These are phyloP conservation scores for Cantharis flavilabris DNA, from an alignment of 2,888 invertebrate species.

Conservation along the genomic window DNA sequence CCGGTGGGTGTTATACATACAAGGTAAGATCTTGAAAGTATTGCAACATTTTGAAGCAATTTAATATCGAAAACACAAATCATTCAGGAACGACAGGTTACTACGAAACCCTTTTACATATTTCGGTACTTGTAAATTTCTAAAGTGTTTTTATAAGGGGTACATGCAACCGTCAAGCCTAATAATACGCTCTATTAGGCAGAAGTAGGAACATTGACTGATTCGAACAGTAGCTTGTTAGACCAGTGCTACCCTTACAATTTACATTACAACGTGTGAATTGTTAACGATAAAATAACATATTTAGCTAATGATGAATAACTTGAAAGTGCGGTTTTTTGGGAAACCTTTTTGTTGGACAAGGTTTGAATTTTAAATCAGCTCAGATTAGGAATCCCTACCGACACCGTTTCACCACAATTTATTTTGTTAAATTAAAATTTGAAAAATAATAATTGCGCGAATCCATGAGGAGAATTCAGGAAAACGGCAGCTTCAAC, in stretches of 20 bases:
- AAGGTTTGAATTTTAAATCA: not conserved
- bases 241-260: conserved; percentile 6
- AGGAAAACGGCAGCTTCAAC: too few species aligned
- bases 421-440: too few species aligned
- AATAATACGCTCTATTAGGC: conserved; percentile 31
- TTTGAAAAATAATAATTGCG: too few species aligned
- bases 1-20: not conserved
- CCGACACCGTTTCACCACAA: too few species aligned
- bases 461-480: too few species aligned
- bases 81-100: not conserved
- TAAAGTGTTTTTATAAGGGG: conserved; percentile 27
- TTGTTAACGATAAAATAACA: conserved; percentile 18
- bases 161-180: conserved; percentile 29
- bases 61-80: not conserved
- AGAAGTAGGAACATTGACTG: conserved; percentile 18
- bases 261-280: conserved; percentile 26
- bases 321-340: conserved; percentile 14
- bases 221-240: conserved; percentile 26
- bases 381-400: too few species aligned
- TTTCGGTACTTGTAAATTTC: not conserved
- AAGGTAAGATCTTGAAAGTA: not conserved
- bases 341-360: not conserved
- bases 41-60: not conserved
- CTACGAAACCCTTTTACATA: not conserved
- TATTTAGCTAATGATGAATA: conserved; percentile 20